Conservation (phyloP, 2,888 invertebrate species). For the Tenthredo scrophulariae region DNA sequence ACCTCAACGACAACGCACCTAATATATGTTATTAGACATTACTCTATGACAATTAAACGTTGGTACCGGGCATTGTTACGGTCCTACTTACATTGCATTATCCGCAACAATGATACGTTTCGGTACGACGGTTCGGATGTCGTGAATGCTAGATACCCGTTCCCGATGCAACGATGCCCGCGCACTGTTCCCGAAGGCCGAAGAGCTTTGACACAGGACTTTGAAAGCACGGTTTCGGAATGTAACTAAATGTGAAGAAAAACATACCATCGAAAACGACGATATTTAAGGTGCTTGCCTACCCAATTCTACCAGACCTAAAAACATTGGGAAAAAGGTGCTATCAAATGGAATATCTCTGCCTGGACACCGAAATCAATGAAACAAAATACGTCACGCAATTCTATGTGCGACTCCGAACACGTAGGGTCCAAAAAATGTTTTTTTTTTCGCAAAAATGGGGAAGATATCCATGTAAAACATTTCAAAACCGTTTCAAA, state of each 20-base stretch:
- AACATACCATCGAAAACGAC: too few species aligned
- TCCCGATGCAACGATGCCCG: background rate
- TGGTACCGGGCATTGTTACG: slow-evolving; percentile 77
- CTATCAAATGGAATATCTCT: too few species aligned
- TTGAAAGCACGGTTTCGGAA: background rate
- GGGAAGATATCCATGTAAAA: too few species aligned
- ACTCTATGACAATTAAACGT: slow-evolving; percentile 79
- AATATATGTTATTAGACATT: slow-evolving; percentile 78
- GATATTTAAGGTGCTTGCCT: too few species aligned
- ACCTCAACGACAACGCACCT: slow-evolving; percentile 67
- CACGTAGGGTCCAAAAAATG: too few species aligned
- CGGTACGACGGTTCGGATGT: slow-evolving; percentile 77
- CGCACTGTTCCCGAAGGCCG: background rate
- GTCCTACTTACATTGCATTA: slow-evolving; percentile 75
- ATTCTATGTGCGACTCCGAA: too few species aligned
- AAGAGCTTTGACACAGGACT: background rate
- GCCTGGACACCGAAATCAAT: too few species aligned
- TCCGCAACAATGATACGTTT: slow-evolving; percentile 77
- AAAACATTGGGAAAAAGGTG: too few species aligned
- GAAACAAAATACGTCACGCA: too few species aligned
- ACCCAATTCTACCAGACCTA: too few species aligned
- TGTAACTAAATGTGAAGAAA: background rate
- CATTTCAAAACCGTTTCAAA: too few species aligned
- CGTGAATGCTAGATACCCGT: slow-evolving; percentile 61
- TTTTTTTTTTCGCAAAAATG: too few species aligned